Percentiles rank a stretch among this genome's conserved stretches.
Conservation (phyloP, 1,140 invertebrate species). For the Mizuhopecten yessoensis region DNA sequence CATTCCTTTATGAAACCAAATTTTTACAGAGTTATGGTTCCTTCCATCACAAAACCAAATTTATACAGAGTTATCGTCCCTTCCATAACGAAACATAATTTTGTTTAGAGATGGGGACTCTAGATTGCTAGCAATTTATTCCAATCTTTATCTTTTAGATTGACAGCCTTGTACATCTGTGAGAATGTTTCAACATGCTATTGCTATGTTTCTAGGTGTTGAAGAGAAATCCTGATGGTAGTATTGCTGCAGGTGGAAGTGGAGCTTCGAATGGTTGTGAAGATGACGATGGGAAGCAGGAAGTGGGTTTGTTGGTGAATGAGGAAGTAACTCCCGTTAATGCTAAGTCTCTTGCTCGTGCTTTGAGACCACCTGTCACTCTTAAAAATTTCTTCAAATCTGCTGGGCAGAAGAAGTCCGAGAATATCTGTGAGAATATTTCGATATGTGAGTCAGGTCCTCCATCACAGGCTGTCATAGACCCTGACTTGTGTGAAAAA, state of each 20-base stretch:
- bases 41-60: no score
- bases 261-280: background rate
- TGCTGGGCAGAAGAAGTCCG: slow-evolving; percentile 26
- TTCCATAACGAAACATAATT: no score
- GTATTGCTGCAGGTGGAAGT: background rate
- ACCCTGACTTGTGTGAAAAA: background rate
- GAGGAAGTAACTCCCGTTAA: slow-evolving; percentile 73
- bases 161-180: no score
- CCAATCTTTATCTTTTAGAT: no score
- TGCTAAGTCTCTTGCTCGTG: slow-evolving; percentile 70
- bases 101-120: no score
- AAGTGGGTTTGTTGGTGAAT: slow-evolving; percentile 46
- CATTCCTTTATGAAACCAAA: no score
- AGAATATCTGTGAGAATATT: background rate
- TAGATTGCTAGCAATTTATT: no score
- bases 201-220: no score
- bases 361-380: slow-evolving; percentile 77
- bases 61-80: no score
- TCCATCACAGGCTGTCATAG: background rate
- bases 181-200: no score
- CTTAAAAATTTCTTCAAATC: slow-evolving; percentile 80
- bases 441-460: background rate
- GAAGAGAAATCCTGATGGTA: background rate
- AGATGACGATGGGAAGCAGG: background rate
- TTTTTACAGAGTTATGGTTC: no score